These are phyloP conservation scores for Clavelina lepadiformis DNA, from an alignment of 23 tunicate species.

Conservation along the genomic window DNA sequence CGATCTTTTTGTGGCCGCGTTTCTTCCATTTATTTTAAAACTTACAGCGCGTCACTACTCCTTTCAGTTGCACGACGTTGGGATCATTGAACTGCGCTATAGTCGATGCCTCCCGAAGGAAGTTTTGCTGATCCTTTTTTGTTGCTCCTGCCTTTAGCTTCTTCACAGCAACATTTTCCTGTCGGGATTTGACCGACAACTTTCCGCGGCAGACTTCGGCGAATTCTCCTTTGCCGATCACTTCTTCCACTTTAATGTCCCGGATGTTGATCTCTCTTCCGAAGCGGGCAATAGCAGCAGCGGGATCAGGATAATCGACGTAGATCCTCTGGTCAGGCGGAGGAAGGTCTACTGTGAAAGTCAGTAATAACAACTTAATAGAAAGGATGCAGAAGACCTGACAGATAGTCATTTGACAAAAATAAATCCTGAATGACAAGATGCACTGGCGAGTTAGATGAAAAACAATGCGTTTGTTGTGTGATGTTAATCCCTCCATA, in stretches of 20 bases:
- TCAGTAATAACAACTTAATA: no score
- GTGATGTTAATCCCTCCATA: no score
- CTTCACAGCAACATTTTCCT: constrained; percentile 65
- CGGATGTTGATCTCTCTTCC: constrained; percentile 27
- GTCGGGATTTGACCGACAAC: constrained; percentile 13
- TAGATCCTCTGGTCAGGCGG: constrained; percentile 54
- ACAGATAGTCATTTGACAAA: no score
- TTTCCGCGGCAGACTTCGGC: constrained; percentile 64
- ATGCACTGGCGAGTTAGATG: no score
- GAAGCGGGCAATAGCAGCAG: constrained; percentile 21
- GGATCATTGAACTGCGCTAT: constrained; percentile 87
- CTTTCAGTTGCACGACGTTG: constrained; percentile 68
- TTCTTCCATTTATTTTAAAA: neutral
- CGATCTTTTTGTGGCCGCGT: neutral
- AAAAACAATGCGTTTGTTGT: no score
- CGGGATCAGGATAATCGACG: constrained; percentile 85
- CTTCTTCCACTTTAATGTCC: constrained; percentile 32
- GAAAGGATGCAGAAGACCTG: no score
- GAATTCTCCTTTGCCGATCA: constrained; percentile 78
- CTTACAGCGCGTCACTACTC: constrained; percentile 81
- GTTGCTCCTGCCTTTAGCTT: constrained; percentile 45
- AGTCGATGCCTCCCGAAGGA: constrained; percentile 71
- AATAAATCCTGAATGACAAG: no score
- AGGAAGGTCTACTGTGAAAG: constrained; percentile 55
- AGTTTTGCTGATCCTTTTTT: constrained; percentile 51